These are phyloP conservation scores for Heterodera carotae DNA, from an alignment of 1,140 invertebrate species.

Conservation along the genomic window DNA sequence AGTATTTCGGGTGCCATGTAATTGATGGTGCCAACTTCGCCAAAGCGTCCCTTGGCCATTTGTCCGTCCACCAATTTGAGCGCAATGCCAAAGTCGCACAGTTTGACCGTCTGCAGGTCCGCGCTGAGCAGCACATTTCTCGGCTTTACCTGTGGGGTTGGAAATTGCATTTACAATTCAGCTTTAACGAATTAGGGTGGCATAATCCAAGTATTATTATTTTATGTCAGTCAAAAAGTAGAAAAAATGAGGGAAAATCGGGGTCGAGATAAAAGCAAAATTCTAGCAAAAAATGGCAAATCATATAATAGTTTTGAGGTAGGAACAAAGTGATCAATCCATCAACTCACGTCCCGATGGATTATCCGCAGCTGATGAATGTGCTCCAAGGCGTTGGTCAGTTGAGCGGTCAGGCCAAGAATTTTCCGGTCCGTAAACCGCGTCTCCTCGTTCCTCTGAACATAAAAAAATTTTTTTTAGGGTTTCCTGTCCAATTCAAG, in stretches of 20 bases:
- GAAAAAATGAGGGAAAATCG: background rate
- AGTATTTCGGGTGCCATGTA: constrained; percentile 42
- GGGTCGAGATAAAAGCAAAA: background rate
- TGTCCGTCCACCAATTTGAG: constrained; percentile 5
- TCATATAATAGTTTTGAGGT: too few species aligned
- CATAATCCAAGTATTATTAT: background rate
- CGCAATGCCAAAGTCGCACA: constrained; percentile 38
- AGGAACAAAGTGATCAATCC: too few species aligned
- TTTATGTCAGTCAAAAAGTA: too few species aligned
- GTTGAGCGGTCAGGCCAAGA: constrained; percentile 4
- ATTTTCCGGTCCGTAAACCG: constrained; percentile 2
- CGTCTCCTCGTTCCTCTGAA: background rate
- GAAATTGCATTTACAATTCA: too few species aligned
- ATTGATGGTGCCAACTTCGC: constrained; percentile 28
- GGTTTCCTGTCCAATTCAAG: too few species aligned
- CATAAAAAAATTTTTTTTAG: background rate
- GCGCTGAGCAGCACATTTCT: constrained; percentile 27
- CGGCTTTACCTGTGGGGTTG: constrained; percentile 29
- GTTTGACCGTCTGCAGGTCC: constrained; percentile 27
- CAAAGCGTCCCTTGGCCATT: constrained; percentile 30
- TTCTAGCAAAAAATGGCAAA: too few species aligned
- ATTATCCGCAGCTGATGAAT: constrained; percentile 24
- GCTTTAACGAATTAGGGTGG: background rate
- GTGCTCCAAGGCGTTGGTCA: constrained; percentile 7
- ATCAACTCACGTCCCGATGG: constrained; percentile 24